A percentile compares a stretch with the other conserved stretches of the same genome.
These are phyloP conservation scores for Psephotus haematonotus DNA, from an alignment of 2,113 vertebrate genomes.

Conservation along the genomic window DNA sequence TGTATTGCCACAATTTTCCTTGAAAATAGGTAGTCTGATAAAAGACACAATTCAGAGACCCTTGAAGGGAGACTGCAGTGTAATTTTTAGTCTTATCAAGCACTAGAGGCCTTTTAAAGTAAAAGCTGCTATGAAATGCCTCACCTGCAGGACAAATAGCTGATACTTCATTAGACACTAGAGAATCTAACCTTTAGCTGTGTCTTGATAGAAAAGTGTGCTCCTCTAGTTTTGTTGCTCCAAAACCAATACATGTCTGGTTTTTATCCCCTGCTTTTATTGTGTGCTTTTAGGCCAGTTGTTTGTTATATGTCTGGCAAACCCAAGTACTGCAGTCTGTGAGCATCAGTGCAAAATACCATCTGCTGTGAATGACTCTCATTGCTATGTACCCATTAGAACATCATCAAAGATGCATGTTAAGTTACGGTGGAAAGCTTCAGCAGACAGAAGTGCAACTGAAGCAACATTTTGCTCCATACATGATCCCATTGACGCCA, in stretches of 20 bases:
- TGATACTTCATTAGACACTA: background rate
- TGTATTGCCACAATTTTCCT: background rate
- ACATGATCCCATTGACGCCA: background rate
- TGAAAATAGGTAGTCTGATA: background rate
- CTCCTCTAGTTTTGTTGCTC: background rate
- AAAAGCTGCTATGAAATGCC: background rate
- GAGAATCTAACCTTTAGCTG: background rate
- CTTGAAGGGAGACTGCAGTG: background rate
- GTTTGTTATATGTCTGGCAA: background rate
- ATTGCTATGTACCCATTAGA: background rate
- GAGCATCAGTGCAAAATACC: background rate
- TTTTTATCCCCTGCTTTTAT: background rate
- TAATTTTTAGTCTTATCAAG: background rate
- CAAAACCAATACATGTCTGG: rapidly evolving
- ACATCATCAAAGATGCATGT: background rate
- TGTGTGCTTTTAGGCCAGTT: background rate
- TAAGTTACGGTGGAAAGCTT: background rate
- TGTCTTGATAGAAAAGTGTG: background rate
- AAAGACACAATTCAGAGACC: background rate
- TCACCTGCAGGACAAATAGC: background rate
- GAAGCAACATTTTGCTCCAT: background rate
- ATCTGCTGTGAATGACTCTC: background rate
- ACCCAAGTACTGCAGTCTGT: background rate
- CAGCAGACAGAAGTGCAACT: background rate
- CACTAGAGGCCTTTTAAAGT: background rate